Evolutionary conservation across 2,888 invertebrate species (phyloP), one percentile per base, ranked within the genome.

Genomic region (Alentia gelatinosa): DNA sequence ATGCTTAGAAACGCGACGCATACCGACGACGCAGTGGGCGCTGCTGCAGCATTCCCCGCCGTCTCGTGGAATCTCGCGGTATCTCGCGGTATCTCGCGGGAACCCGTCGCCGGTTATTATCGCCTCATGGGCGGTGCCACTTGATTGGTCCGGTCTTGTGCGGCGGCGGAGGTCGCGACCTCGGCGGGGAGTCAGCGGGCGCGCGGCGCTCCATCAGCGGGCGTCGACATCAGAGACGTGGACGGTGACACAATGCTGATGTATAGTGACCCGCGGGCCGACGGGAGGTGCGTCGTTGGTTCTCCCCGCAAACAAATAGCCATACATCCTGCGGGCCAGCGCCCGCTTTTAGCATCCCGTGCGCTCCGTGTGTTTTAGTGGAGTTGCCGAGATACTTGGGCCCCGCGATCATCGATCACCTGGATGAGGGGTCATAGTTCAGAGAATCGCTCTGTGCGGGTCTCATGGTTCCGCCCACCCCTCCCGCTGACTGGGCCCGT

Each of bases 261-360:
- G 39, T 79, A 79, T 79, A 39, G 74, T 79, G 79, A 79, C 79
- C 79, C 74, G 30, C 30, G 30, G 74, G 30, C 30, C 1, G 74
- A 15, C 74, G 4, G 74, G 74, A 74, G 74, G 74, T 74, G 74
- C 74, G 74, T 74, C 74, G n/a, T 74, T 26, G n/a, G 33, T 74
- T 74, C 33, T 33, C 19, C 79, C 79, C 37, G 37, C 79, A 37
- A 79, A 79, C 79, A 79, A 79, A 79, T 79, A 79, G 79, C 37
- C 79, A 35, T 79, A 79, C 37, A 79, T 33, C 79, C 33, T n/a
- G 63, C n/a, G 74, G 30, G 74, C 26, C n/a, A 12, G 33, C 30
- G 15, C 1, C 74, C 26, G 15, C 74, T 74, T 74, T 74, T 74
- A 74, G 74, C 74, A 74, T 12, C 12, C 30, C 33, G 33, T 4